phyloP scores from a whole-genome alignment of 2,888 invertebrate species.

The Bursaphelenchus okinawaensis region DNA sequence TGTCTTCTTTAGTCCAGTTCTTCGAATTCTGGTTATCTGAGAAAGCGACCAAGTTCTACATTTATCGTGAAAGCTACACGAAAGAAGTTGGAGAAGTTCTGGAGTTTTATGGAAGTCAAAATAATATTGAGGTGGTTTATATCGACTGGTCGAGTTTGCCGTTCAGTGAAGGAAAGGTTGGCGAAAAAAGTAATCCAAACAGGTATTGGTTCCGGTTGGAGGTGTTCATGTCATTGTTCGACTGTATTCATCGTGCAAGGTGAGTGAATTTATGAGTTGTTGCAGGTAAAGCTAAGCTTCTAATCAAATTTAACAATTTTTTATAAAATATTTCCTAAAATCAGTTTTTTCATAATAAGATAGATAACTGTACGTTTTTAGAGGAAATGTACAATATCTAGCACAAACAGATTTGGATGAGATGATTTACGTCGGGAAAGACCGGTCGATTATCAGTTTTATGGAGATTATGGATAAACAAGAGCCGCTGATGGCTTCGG shows the following conservation, averaged over 20 bases:
- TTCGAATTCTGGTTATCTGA: slow-evolving; percentile 20
- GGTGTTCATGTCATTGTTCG: slow-evolving; percentile 24
- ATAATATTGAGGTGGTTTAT: slow-evolving; percentile 10
- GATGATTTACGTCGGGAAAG: slow-evolving; percentile 14
- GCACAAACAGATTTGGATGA: slow-evolving; percentile 24
- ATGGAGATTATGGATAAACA: slow-evolving; percentile 10
- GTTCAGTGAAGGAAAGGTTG: neutral
- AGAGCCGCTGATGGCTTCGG: slow-evolving; percentile 11
- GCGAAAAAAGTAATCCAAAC: slow-evolving; percentile 15
- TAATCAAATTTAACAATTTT: slow-evolving; percentile 18
- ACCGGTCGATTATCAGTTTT: slow-evolving; percentile 11
- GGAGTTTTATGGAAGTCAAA: slow-evolving; percentile 10
- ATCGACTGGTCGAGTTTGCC: slow-evolving; percentile 15
- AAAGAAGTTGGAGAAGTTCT: slow-evolving; percentile 16
- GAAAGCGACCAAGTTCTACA: slow-evolving; percentile 32
- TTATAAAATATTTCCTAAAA: too few relatives aligned
- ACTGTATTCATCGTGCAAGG: slow-evolving; percentile 25
- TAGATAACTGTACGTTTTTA: neutral
- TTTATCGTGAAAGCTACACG: slow-evolving; percentile 36
- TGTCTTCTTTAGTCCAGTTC: slow-evolving; percentile 10
- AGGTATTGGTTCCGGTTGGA: slow-evolving; percentile 21
- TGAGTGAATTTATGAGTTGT: slow-evolving; percentile 3
- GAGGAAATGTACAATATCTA: slow-evolving; percentile 17
- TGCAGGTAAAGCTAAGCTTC: neutral
- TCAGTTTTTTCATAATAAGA: neutral